Base-by-base conservation (phyloP, 2,888 invertebrate species). In the Agrilus mali region DNA sequence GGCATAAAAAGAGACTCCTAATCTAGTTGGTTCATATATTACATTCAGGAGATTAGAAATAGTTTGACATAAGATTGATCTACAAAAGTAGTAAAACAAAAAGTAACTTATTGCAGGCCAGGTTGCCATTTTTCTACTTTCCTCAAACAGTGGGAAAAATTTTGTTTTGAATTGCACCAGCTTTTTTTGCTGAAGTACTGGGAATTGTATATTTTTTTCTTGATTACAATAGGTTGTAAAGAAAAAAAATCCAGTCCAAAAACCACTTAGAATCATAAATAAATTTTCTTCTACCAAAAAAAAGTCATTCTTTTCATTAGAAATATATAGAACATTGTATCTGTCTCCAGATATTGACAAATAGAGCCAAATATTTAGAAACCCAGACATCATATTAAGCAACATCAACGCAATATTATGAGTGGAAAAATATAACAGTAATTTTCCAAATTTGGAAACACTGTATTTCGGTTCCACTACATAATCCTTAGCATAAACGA, bases 121-220 rank as follows among this genome's bases (percentile, higher is more conserved):
- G 33, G 82, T 55, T 1, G 84, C 76, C 49, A 70, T 70, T 34
- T 64, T 58, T 46, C 80, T 70, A 14, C 82, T 77, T 44, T 69
- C 68, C 20, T 77, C 72, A 5, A 86, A 51, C 31, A 79, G 69
- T 3, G 68, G 61, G 38, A 68, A 67, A 7, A 84, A 57, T 1
- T 74, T 69, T 22, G 75, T 65, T 56, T 80, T 78, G 14, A 86
- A 70, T 56, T 80, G 77, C 4, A 78, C 70, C 50, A 82, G 72
- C 58, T 82, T 85, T 36, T 74, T 73, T 61, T 80, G 79, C 47
- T 82, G 78, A 13, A 83, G 71, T n/a, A 81, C 74, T 7, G 83
- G 77, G 59, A 85, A 86, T 20, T 73, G 66, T 0, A 86, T 66
- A 49, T 72, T 67, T 47, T 74, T 71, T 16, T 73, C 72, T 38